Percentiles rank a stretch among this genome's conserved stretches.
These are phyloP conservation scores for Cavia porcellus DNA, from an alignment of 2,113 vertebrate species.

Conservation along the genomic window DNA sequence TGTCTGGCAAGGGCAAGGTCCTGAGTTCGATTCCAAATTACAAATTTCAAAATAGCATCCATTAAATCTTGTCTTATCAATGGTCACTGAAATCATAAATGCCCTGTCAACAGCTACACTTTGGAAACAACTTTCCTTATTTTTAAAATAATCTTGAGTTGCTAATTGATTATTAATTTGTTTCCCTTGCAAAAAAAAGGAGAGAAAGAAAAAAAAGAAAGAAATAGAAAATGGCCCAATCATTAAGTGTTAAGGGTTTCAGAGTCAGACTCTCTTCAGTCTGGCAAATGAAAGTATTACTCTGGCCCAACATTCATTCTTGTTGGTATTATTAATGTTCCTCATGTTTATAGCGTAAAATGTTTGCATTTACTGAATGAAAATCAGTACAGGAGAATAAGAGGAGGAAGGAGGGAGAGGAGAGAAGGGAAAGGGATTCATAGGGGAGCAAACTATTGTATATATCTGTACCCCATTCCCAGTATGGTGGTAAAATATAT, in stretches of 20 bases:
- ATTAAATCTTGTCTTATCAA: background rate
- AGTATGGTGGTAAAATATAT: background rate
- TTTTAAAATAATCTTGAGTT: background rate
- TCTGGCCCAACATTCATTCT: background rate
- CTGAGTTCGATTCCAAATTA: too few relatives aligned
- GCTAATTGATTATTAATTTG: background rate
- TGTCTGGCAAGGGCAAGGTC: too few relatives aligned
- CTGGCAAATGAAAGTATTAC: background rate
- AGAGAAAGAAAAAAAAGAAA: too few relatives aligned
- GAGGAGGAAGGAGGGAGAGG: background rate
- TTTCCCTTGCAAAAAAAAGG: too few relatives aligned
- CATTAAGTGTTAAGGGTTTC: background rate
- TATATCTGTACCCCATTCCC: background rate
- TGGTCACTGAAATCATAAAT: background rate
- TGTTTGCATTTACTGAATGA: background rate
- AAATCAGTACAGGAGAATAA: background rate
- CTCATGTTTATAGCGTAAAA: background rate
- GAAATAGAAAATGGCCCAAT: background rate
- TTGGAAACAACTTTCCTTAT: background rate
- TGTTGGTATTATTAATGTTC: background rate
- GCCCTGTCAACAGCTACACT: rapidly evolving
- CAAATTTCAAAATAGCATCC: too few relatives aligned
- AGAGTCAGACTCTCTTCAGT: background rate
- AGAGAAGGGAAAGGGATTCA: background rate
- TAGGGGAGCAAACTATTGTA: background rate